Evolutionary conservation across 2,888 invertebrate species (phyloP).

Genomic region (Volucella zonaria): DNA sequence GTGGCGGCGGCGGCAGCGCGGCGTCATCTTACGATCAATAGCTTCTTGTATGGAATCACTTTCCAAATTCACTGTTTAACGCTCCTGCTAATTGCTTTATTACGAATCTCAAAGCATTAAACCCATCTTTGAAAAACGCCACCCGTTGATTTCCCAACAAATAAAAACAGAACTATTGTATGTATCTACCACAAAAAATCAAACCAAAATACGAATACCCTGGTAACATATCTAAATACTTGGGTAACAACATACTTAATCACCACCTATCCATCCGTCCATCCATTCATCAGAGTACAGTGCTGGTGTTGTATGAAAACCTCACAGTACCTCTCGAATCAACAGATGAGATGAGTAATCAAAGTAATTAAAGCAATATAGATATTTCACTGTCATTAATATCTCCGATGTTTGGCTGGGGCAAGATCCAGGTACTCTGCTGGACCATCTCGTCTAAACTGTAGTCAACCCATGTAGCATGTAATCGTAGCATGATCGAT

Average conservation of each 20-base stretch:
- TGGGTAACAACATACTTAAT: slow-evolving; percentile 61
- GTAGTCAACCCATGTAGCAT: slow-evolving; percentile 58
- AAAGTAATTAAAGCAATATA: slow-evolving; percentile 72
- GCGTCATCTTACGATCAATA: slow-evolving; percentile 22
- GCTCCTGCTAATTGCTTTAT: slow-evolving; percentile 67
- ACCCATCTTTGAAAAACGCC: slow-evolving; percentile 41
- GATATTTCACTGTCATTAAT: slow-evolving; percentile 69
- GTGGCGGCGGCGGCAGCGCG: too few relatives aligned
- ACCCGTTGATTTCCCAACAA: slow-evolving; percentile 47
- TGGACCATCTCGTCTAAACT: slow-evolving; percentile 31
- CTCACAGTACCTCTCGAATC: slow-evolving; percentile 42
- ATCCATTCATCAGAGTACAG: slow-evolving; percentile 56
- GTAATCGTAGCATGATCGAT: slow-evolving; percentile 46
- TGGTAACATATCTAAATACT: slow-evolving; percentile 35
- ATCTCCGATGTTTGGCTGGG: slow-evolving; percentile 65
- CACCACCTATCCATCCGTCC: slow-evolving; percentile 28
- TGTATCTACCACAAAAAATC: neutral
- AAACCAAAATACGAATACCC: slow-evolving; percentile 9
- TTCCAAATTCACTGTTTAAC: slow-evolving; percentile 51
- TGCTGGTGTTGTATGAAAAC: slow-evolving; percentile 23
- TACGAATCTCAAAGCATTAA: slow-evolving; percentile 45
- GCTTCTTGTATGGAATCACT: slow-evolving; percentile 33
- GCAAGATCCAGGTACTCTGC: slow-evolving; percentile 42
- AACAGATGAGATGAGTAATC: slow-evolving; percentile 68
- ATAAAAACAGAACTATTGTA: neutral